A percentile compares a stretch with the other conserved stretches of the same genome.
Conservation (phyloP, 2,888 invertebrate species). For the Andrena bucephala region DNA sequence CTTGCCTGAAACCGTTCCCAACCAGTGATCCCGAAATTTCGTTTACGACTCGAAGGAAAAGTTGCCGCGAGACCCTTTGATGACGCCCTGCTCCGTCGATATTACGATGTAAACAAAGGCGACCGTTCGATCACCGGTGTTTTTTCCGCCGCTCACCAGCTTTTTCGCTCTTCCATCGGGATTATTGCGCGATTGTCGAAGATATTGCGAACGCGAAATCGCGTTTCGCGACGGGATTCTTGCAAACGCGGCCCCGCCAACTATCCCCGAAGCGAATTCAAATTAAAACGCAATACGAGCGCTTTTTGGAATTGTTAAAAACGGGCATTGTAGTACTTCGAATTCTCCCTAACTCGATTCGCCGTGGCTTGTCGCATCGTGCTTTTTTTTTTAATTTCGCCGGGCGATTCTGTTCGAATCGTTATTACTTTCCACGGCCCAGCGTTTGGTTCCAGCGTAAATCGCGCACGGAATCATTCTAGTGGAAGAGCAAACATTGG, state of each 20-base stretch:
- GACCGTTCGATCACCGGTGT: slow-evolving; percentile 6
- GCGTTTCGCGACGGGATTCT: slow-evolving; percentile 40
- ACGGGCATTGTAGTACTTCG: background rate
- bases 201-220: slow-evolving; percentile 55
- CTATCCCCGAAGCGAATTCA: slow-evolving; percentile 24
- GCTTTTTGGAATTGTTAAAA: slow-evolving; percentile 18
- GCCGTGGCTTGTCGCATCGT: background rate
- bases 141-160: slow-evolving; percentile 6
- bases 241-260: slow-evolving; percentile 24
- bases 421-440: slow-evolving; percentile 16
- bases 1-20: slow-evolving; percentile 24
- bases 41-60: slow-evolving; percentile 20
- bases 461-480: background rate
- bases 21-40: slow-evolving; percentile 47
- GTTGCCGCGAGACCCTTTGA: slow-evolving; percentile 4
- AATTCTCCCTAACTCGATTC: slow-evolving; percentile 38
- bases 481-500: slow-evolving; percentile 10
- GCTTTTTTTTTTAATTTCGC: slow-evolving; percentile 23
- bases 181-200: slow-evolving; percentile 52
- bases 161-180: slow-evolving; percentile 25
- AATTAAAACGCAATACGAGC: slow-evolving; percentile 40
- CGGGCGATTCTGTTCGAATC: slow-evolving; percentile 12
- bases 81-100: slow-evolving; percentile 13
- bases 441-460: background rate
- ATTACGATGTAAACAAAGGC: slow-evolving; percentile 35